Evolutionary conservation across 2,888 invertebrate genomes (phyloP), one percentile per base, ranked within the genome.

Genomic region (Oscheius sp.): DNA sequence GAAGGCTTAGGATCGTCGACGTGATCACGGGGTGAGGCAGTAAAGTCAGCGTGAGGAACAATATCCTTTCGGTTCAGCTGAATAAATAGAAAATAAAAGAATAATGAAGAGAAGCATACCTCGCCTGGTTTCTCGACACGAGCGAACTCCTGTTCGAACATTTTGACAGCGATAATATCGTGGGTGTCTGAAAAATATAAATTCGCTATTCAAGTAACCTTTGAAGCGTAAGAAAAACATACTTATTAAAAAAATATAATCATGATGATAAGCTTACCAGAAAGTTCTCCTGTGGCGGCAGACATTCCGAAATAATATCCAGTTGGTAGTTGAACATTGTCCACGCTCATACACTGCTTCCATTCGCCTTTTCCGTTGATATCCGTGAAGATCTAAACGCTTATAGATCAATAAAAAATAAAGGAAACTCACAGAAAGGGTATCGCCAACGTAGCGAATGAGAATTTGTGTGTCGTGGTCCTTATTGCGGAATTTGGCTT

Each of bases 281-380:
- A 87, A 49, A 99, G 89, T 87, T 98, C 96, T 1, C 98, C 98
- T 0, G 98, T 99, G 0, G 95, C 95, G 0, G 98, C 94, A 0
- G 95, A 92, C 3, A 94, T 89, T 1, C 98, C 98, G 87, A 95
- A 92, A 88, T 90, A 95, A 88, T 96, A 97, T 0, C 94, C 94
- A 0, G 95, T 94, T 0, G 98, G 98, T 9, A 99, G 89, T 70
- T 91, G 90, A 0, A 99, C 93, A 51, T 94, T 94, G 80, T 91
- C 90, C 0, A 95, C 95, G 64, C 90, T 90, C 82, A 99, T 91
- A 85, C 98, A 99, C 83, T 92, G 92, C 84, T 93, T 93, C 95
- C 96, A 98, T 0, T 92, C 92, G 81, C 92, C 92, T 87, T 71
- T 72, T 33, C 68, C 70, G 26, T 69, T 65, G 36, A 75, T 65